Evolutionary conservation across 2,888 invertebrate genomes (phyloP).

Genomic region (Tribolium freemani): DNA sequence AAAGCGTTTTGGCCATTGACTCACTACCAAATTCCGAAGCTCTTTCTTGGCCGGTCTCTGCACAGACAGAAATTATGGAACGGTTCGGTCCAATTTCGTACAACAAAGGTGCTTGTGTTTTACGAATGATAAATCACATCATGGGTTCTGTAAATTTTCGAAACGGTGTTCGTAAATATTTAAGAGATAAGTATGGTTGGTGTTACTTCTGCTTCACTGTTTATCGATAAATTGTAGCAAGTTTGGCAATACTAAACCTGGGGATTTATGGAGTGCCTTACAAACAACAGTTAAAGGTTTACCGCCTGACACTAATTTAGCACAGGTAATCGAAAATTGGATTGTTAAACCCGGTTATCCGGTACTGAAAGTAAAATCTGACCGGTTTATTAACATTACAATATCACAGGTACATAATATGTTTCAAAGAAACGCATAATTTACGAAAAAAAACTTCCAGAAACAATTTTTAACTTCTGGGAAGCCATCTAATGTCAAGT

Average conservation of each 20-base stretch:
- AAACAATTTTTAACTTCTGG: too few species aligned
- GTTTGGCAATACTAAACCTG: conserved; percentile 68
- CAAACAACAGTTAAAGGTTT: conserved; percentile 10
- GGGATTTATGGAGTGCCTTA: conserved; percentile 67
- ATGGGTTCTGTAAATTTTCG: conserved; percentile 71
- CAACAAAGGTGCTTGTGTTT: conserved; percentile 69
- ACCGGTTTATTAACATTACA: conserved; percentile 25
- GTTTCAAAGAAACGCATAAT: too few species aligned
- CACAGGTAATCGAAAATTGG: conserved; percentile 73
- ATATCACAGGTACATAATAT: conserved; percentile 52
- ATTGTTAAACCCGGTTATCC: conserved; percentile 74
- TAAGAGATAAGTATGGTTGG: conserved; percentile 67
- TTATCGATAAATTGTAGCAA: conserved; percentile 53
- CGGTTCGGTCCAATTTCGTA: conserved; percentile 75
- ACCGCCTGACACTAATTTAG: conserved; percentile 34
- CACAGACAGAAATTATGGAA: conserved; percentile 70
- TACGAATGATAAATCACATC: conserved; percentile 78
- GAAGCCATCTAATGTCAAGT: conserved; percentile 47
- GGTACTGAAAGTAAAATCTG: conserved; percentile 67
- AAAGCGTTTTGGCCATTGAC: conserved; percentile 47
- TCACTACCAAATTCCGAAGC: conserved; percentile 56
- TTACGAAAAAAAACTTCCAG: too few species aligned
- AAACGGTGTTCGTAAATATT: conserved; percentile 71
- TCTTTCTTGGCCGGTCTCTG: conserved; percentile 71
- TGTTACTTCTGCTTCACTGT: not conserved